Evolutionary conservation across 2,888 invertebrate species (phyloP).

Genomic region (Mylabris sibirica): DNA sequence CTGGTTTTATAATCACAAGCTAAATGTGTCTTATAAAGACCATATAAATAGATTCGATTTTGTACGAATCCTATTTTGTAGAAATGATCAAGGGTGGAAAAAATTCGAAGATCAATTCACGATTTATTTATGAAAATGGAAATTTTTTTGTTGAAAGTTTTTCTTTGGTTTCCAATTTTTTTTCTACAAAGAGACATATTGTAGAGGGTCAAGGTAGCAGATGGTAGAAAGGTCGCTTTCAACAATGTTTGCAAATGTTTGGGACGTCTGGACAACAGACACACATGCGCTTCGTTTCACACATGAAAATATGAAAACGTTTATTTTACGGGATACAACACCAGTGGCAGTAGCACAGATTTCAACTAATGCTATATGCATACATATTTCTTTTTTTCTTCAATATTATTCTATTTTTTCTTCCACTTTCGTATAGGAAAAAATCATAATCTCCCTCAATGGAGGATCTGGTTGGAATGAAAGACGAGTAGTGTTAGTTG

Average conservation of each 20-base stretch:
- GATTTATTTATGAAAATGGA: neutral
- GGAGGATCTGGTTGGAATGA: neutral
- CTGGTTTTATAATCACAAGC: neutral
- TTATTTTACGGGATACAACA: constrained; percentile 11
- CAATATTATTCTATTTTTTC: neutral
- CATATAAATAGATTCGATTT: neutral
- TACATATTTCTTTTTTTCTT: neutral
- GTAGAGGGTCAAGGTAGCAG: constrained; percentile 31
- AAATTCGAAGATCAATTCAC: neutral
- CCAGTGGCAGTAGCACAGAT: neutral
- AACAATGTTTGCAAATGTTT: constrained; percentile 24
- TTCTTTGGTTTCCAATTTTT: neutral
- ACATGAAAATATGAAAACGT: constrained; percentile 20
- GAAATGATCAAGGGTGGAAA: neutral
- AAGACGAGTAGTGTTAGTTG: neutral
- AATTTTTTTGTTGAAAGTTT: neutral
- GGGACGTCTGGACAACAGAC: constrained; percentile 38
- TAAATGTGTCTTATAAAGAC: neutral
- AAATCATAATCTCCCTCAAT: neutral
- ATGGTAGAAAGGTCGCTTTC: constrained; percentile 34
- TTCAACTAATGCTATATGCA: neutral
- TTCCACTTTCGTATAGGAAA: neutral
- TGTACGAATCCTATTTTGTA: no score
- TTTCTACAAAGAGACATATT: neutral
- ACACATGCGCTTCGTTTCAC: constrained; percentile 40